These are phyloP conservation scores for Sphaerodactylus townsendi DNA, from an alignment of 2,113 vertebrate genomes.

Conservation along the genomic window DNA sequence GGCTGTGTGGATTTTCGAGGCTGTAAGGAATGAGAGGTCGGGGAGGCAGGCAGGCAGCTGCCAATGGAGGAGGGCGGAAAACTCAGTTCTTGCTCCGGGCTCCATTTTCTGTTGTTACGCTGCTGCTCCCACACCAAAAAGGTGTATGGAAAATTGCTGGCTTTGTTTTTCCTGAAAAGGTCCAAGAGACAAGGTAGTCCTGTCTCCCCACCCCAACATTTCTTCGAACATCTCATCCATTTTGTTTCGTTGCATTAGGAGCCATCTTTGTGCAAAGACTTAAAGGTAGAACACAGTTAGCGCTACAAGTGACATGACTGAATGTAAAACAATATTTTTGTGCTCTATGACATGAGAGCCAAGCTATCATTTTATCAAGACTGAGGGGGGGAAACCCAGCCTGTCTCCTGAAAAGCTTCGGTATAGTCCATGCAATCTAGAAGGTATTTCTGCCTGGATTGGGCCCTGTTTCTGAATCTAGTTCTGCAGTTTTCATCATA, in stretches of 20 bases:
- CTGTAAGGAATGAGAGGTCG: too few relatives aligned
- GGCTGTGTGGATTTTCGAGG: too few relatives aligned
- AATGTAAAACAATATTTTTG: not conserved
- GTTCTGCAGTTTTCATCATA: not conserved
- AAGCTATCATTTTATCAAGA: not conserved
- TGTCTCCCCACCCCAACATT: not conserved
- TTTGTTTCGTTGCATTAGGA: not conserved
- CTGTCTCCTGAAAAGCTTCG: not conserved
- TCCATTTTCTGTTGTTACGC: too few relatives aligned
- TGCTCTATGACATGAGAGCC: not conserved
- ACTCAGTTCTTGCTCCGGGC: too few relatives aligned
- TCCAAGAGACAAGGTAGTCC: not conserved
- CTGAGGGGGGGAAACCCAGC: too few relatives aligned
- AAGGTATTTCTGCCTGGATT: not conserved
- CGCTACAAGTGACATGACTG: not conserved
- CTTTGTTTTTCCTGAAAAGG: not conserved
- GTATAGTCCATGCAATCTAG: not conserved
- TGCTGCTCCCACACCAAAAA: not conserved
- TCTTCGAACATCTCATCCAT: not conserved
- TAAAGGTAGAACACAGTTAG: not conserved
- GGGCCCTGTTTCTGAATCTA: not conserved
- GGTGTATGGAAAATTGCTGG: not conserved
- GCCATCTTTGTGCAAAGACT: not conserved
- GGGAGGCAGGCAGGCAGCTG: too few relatives aligned
- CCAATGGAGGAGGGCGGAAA: too few relatives aligned